phyloP scores from a whole-genome alignment of 2,113 vertebrate genomes.

The Tamias sibiricus region DNA sequence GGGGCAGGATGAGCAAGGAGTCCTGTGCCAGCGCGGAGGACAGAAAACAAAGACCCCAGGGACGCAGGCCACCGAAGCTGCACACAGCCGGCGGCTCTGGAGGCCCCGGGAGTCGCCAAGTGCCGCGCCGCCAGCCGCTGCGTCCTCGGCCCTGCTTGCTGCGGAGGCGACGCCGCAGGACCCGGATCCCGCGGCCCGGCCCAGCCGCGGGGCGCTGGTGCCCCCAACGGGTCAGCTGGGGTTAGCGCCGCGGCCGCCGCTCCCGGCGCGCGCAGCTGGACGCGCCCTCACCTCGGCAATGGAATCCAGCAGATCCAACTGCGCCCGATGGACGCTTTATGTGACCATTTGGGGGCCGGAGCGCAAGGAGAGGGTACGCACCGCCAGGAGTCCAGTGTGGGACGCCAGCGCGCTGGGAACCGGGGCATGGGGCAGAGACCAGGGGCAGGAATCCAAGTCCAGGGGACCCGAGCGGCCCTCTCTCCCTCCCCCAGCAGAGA shows the following conservation, averaged over 20 bases:
- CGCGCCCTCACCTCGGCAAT: slow-evolving; percentile 46
- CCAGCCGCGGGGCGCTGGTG: not conserved
- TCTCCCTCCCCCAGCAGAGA: not conserved
- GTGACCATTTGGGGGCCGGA: slow-evolving; percentile 76
- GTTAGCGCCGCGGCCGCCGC: no score
- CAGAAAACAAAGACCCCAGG: not conserved
- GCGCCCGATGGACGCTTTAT: slow-evolving; percentile 77
- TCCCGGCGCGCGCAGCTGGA: no score
- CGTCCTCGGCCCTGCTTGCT: no score
- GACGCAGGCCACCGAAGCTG: not conserved
- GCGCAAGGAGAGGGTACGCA: slow-evolving; percentile 47
- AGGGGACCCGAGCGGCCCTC: not conserved
- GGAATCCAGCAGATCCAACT: slow-evolving; percentile 80
- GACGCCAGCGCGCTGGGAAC: no score
- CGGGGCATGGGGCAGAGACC: no score
- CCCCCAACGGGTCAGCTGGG: not conserved
- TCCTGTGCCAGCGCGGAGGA: accelerated
- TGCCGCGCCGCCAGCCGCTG: no score
- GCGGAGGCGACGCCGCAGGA: no score
- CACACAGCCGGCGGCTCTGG: not conserved
- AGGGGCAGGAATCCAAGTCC: not conserved
- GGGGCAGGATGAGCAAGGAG: not conserved
- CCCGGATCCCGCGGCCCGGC: not conserved
- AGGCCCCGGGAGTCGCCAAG: accelerated
- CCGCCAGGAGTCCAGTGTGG: slow-evolving; percentile 45